A percentile compares a stretch with the other conserved stretches of the same genome.
These are phyloP conservation scores for Saccopteryx bilineata DNA, from an alignment of 2,113 vertebrate species.

Conservation along the genomic window DNA sequence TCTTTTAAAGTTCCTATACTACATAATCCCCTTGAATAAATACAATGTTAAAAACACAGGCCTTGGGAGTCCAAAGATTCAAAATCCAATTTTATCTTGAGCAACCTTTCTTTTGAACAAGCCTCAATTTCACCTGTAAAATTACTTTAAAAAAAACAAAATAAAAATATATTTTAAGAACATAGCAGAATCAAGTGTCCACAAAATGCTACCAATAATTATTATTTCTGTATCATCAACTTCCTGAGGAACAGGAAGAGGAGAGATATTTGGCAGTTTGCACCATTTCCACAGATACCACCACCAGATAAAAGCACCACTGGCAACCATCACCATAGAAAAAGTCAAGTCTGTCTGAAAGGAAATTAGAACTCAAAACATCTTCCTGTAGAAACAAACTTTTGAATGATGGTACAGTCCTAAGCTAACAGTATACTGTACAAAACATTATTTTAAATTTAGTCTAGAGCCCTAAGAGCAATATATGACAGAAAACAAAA, in stretches of 20 bases:
- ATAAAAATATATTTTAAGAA: conserved; percentile 44
- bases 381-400: conserved; percentile 32
- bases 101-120: neutral
- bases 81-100: neutral
- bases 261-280: neutral
- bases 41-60: neutral
- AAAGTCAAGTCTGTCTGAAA: neutral
- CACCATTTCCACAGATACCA: neutral
- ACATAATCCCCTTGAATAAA: conserved; percentile 11
- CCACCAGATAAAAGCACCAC: conserved; percentile 23
- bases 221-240: neutral
- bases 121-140: conserved; percentile 49
- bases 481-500: conserved; percentile 6
- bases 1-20: neutral
- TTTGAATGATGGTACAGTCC: neutral
- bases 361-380: conserved; percentile 39
- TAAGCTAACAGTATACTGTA: neutral
- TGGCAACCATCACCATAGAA: neutral
- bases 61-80: neutral
- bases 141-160: conserved; percentile 42
- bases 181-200: neutral
- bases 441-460: conserved; percentile 59
- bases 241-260: neutral
- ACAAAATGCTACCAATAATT: conserved; percentile 27
- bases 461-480: neutral